A percentile compares a stretch with the other conserved stretches of the same genome.
phyloP scores from a whole-genome alignment of 2,888 invertebrate species.

The Lucinisca nassula region DNA sequence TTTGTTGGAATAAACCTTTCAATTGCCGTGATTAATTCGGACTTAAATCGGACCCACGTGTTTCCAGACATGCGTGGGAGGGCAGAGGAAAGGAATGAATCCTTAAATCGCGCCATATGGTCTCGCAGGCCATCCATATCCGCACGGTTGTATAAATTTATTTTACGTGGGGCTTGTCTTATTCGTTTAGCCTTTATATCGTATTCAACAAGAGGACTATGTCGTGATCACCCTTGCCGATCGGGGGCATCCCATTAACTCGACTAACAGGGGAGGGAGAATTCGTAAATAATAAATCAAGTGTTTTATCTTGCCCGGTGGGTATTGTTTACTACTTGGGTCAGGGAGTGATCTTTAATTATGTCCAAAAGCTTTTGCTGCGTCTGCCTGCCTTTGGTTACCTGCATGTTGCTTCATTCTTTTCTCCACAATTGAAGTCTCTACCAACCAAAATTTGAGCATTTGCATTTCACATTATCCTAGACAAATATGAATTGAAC shows the following conservation, averaged over 20 bases:
- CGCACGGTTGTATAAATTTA: neutral
- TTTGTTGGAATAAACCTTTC: neutral
- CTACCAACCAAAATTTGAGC: too few species aligned
- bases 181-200: neutral
- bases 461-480: too few species aligned
- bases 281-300: conserved; percentile 2
- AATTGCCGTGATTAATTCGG: neutral
- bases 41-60: neutral
- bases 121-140: conserved; percentile 12
- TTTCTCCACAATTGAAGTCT: too few species aligned
- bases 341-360: neutral
- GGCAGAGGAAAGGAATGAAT: neutral
- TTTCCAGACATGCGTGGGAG: neutral
- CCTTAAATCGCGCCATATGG: neutral
- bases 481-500: too few species aligned
- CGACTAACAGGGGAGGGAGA: neutral
- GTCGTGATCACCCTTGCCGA: neutral
- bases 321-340: neutral
- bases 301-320: conserved; percentile 1
- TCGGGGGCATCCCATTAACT: neutral
- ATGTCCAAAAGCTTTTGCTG: too few species aligned
- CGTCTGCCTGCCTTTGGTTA: too few species aligned
- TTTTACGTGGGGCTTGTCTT: neutral
- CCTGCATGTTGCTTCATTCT: too few species aligned
- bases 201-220: neutral